Conservation (phyloP, 35 echinoderm and acorn worm genomes). For the Eucidaris tribuloides region DNA sequence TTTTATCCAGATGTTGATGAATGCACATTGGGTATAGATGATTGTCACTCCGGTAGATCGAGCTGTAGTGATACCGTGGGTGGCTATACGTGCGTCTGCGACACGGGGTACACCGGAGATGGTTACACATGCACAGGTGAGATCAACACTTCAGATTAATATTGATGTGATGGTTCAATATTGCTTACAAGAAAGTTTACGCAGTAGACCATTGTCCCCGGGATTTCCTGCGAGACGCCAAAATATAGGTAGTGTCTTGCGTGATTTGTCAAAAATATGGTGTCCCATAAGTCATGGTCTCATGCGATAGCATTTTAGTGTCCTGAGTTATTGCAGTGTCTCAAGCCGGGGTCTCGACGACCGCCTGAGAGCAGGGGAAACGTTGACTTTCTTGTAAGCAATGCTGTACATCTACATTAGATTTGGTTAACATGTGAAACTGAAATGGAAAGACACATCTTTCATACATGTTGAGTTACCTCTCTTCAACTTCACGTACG, state of each 20-base stretch:
- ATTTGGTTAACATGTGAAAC: no score
- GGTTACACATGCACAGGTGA: conserved; percentile 60
- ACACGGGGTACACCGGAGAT: conserved; percentile 52
- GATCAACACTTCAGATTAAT: background rate
- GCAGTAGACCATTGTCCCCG: background rate
- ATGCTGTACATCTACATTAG: no score
- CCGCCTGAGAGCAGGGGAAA: no score
- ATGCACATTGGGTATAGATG: conserved; percentile 49
- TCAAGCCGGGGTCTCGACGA: no score
- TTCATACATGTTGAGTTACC: no score
- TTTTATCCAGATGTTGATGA: conserved; percentile 57
- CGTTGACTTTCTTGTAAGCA: no score
- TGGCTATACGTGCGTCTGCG: conserved; percentile 58
- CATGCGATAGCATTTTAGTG: background rate
- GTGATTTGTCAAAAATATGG: background rate
- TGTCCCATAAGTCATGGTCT: background rate
- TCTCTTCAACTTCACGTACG: no score
- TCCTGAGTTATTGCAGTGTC: background rate
- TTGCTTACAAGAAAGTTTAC: background rate
- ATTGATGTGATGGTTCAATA: background rate
- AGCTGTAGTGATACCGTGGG: conserved; percentile 59
- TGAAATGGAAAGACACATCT: no score
- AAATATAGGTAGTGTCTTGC: background rate
- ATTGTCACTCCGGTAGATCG: conserved; percentile 23
- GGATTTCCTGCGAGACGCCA: background rate